Evolutionary conservation across 1,140 invertebrate genomes (phyloP).

Genomic region (Myzus persicae): DNA sequence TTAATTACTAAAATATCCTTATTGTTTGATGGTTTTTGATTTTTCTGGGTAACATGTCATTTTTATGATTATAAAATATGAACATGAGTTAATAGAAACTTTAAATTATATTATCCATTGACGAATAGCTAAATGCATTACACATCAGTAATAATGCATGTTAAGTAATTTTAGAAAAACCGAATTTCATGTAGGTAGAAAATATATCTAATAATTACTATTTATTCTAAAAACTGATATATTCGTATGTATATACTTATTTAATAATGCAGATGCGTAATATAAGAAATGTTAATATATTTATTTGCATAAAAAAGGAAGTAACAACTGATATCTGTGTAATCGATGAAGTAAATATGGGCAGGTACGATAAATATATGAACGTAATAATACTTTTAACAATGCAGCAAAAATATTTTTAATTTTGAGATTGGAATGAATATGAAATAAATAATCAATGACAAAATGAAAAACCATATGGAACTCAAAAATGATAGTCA

Average conservation of each 20-base stretch:
- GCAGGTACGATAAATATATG: not conserved
- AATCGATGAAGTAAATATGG: no score
- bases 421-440: not conserved
- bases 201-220: not conserved
- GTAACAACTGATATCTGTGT: not conserved
- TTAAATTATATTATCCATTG: not conserved
- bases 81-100: not conserved
- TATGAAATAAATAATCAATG: not conserved
- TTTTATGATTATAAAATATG: not conserved
- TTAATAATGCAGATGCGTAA: not conserved
- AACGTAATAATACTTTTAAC: not conserved
- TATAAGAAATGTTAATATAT: no score
- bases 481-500: not conserved
- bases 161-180: not conserved
- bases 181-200: not conserved
- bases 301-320: not conserved
- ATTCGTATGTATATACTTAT: not conserved
- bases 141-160: not conserved
- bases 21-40: not conserved
- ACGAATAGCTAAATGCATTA: not conserved
- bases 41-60: not conserved
- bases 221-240: not conserved
- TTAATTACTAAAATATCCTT: not conserved
- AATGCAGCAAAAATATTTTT: not conserved
- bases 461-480: not conserved